These are phyloP conservation scores for Onthophagus taurus DNA, from an alignment of 1,140 invertebrate species.

Conservation along the genomic window DNA sequence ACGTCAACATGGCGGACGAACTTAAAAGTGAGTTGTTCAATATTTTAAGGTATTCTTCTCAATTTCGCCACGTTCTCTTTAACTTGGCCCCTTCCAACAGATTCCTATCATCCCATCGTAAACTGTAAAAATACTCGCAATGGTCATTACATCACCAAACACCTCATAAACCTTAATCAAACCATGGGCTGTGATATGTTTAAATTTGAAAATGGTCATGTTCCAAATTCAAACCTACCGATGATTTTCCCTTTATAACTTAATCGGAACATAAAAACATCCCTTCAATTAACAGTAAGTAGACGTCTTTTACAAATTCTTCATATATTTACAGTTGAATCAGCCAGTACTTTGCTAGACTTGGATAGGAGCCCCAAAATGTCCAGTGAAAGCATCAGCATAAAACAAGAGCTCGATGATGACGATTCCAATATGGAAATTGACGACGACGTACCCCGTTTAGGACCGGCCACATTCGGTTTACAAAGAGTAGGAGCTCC, in stretches of 20 bases:
- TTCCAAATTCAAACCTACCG: slow-evolving; percentile 35
- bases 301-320: slow-evolving; percentile 8
- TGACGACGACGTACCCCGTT: slow-evolving; percentile 53
- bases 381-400: slow-evolving; percentile 34
- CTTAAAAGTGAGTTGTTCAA: slow-evolving; percentile 58
- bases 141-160: too few relatives aligned
- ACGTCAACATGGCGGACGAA: slow-evolving; percentile 65
- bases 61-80: too few relatives aligned
- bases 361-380: slow-evolving; percentile 47
- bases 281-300: too few relatives aligned
- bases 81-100: too few relatives aligned
- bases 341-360: slow-evolving; percentile 42
- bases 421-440: slow-evolving; percentile 50
- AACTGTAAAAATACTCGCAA: too few relatives aligned
- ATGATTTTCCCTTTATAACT: too few relatives aligned
- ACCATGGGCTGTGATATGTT: slow-evolving; percentile 24
- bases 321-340: slow-evolving; percentile 38
- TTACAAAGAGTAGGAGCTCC: slow-evolving; percentile 67
- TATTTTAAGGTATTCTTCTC: slow-evolving; percentile 13
- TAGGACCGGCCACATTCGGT: slow-evolving; percentile 59
- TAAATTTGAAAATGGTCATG: slow-evolving; percentile 35
- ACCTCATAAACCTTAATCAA: too few relatives aligned
- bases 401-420: slow-evolving; percentile 52
- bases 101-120: too few relatives aligned
- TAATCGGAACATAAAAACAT: neutral